Percentiles rank a stretch among this genome's conserved stretches.
Conservation (phyloP, 2,888 invertebrate species). For the Chydorus sphaericus region DNA sequence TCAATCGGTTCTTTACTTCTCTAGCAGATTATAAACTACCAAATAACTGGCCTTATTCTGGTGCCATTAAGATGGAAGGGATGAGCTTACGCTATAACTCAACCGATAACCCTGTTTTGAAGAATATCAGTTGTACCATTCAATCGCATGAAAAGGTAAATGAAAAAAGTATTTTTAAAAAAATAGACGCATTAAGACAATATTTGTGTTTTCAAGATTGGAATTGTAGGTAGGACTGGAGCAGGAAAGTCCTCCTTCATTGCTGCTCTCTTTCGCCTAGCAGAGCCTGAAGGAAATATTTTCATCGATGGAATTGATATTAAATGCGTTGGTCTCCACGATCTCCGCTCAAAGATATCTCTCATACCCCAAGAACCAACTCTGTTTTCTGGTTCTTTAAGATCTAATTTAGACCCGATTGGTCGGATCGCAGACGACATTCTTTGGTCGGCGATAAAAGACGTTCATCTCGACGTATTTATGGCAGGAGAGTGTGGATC, state of each 20-base stretch:
- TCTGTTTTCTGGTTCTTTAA: constrained; percentile 70
- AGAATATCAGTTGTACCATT: constrained; percentile 29
- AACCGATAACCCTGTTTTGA: constrained; percentile 33
- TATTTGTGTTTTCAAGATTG: too few species aligned
- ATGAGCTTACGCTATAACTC: constrained; percentile 27
- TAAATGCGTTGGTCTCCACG: constrained; percentile 37
- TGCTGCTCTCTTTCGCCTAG: constrained; percentile 31
- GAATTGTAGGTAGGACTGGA: constrained; percentile 24
- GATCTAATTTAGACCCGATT: constrained; percentile 82
- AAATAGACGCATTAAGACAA: too few species aligned
- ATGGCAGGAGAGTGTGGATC: too few species aligned
- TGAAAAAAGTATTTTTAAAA: too few species aligned
- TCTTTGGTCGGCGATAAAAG: constrained; percentile 70
- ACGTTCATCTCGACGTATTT: too few species aligned
- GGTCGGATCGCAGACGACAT: constrained; percentile 58
- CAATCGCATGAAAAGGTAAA: constrained; percentile 31
- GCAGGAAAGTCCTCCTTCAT: constrained; percentile 32
- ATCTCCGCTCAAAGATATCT: constrained; percentile 63
- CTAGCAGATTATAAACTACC: constrained; percentile 31
- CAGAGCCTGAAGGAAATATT: constrained; percentile 29
- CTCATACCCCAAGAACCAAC: constrained; percentile 90
- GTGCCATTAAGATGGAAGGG: constrained; percentile 21
- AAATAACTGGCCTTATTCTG: constrained; percentile 29
- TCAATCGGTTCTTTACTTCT: not conserved
- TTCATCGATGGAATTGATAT: constrained; percentile 32